Base-by-base conservation (phyloP, 2,113 vertebrate species). In the Platichthys flesus region DNA sequence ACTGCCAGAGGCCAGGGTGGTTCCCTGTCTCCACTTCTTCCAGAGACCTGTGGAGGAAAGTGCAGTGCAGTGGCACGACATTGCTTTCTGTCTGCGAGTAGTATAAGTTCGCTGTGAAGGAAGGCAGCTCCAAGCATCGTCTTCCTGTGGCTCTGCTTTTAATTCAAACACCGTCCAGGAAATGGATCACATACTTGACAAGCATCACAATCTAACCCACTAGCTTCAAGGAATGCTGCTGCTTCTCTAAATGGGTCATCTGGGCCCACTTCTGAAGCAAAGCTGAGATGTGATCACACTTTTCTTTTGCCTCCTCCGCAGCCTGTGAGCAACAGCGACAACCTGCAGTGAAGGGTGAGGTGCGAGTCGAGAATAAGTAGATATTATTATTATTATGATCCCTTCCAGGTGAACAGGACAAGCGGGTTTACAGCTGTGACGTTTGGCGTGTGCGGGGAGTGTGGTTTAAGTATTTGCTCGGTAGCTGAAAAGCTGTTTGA, bases 131-230 rank as follows among this genome's bases (percentile, higher is more conserved):
- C 28, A 56, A 63, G 56, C 49, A 55, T 87, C 60, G 61, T 74
- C 79, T 77, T 74, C 78, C 63, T 70, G 80, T 73, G 47, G 40
- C 57, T 87, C 49, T 54, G 51, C 67, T 68, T 74, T 58, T 51
- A 82, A 31, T 45, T 78, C 58, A 81, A 40, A 71, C 42, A 84
- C 75, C 61, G 61, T 90, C 70, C 87, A 86, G 92, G 91, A 93
- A 93, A 90, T 82, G 20, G 71, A 57, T 67, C n/a, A 79, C 85
- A 90, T 91, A 76, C 90, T 92, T 90, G 83, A 88, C 86, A 84
- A 87, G 67, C 74, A 88, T 92, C 78, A 14, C 78, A 69, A 75
- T 78, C 74, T 62, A 78, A 75, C 65, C 89, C 68, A 54, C 71
- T 88, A 74, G 85, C 80, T 89, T 71, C 12, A 57, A 85, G 87